A percentile compares a stretch with the other conserved stretches of the same genome.
Conservation (phyloP, 1,140 invertebrate species). For the Paralvinella palmiformis region DNA sequence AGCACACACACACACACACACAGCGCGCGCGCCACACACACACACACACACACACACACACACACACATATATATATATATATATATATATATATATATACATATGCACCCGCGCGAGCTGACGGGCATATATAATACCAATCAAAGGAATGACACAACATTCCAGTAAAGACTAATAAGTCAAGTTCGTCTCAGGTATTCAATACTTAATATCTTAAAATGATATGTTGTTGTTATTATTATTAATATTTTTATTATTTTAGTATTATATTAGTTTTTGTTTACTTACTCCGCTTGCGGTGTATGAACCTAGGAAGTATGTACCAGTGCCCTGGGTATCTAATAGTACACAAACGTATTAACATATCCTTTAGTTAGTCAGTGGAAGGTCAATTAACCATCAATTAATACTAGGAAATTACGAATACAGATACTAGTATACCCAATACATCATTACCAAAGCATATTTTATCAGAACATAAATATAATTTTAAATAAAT, state of each 20-base stretch:
- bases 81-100: background rate
- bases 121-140: background rate
- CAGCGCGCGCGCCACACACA: background rate
- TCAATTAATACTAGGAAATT: too few relatives aligned
- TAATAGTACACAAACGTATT: too few relatives aligned
- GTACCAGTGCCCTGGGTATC: too few relatives aligned
- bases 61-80: background rate
- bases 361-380: too few relatives aligned
- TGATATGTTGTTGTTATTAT: background rate
- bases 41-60: background rate
- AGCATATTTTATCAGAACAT: too few relatives aligned
- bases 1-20: slow-evolving; percentile 9
- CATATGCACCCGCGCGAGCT: background rate
- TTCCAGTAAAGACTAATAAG: background rate
- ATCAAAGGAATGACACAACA: background rate
- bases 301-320: too few relatives aligned
- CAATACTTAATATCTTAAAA: background rate
- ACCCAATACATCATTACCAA: too few relatives aligned
- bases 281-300: background rate
- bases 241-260: background rate
- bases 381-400: too few relatives aligned
- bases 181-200: background rate
- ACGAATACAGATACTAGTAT: too few relatives aligned
- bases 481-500: too few relatives aligned
- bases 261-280: background rate